Evolutionary conservation across 2,888 invertebrate species (phyloP), one percentile per base, ranked within the genome.

Genomic region (Epistrophe grossulariae): DNA sequence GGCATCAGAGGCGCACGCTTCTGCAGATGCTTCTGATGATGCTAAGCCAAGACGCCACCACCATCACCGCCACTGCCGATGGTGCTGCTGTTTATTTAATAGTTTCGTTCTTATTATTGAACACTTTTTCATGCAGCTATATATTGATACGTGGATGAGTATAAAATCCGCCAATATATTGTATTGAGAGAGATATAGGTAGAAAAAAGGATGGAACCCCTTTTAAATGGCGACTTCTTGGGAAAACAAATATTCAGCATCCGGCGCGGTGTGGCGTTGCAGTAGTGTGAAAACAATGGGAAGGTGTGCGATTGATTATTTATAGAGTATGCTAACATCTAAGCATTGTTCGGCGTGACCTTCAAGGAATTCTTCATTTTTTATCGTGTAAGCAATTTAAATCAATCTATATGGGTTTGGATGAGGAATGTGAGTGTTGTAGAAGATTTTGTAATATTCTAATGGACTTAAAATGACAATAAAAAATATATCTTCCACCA

Each of bases 221-320:
- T 24, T 85, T 82, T 82, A 79, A 85, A 85, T 82, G 74, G 85
- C 78, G 82, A 82, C 82, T 74, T 82, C 82, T 82, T 71, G n/a
- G 28, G 17, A 52, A 31, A 31, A 50, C 11, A 35, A 48, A 4
- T 15, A 70, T 43, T 64, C 43, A 40, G n/a, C 64, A 52, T 38
- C 7, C 48, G n/a, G 45, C 13, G 31, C 15, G 19, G 19, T 52
- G n/a, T 15, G 15, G 38, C 3, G 5, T 4, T 10, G 10, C 11
- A 31, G 35, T 11, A 48, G 11, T 50, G 48, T 19, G 52, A 71
- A 71, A 79, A 87, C 83, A 87, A 87, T 76, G 76, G 64, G 24
- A 79, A 83, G 83, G 83, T 87, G 87, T 83, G 82, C 83, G 72
- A 79, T 87, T 83, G 83, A 83, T 79, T 87, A 83, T 87, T 83